Conservation (phyloP, 2,888 invertebrate genomes). For the Cryptocephalus primarius region DNA sequence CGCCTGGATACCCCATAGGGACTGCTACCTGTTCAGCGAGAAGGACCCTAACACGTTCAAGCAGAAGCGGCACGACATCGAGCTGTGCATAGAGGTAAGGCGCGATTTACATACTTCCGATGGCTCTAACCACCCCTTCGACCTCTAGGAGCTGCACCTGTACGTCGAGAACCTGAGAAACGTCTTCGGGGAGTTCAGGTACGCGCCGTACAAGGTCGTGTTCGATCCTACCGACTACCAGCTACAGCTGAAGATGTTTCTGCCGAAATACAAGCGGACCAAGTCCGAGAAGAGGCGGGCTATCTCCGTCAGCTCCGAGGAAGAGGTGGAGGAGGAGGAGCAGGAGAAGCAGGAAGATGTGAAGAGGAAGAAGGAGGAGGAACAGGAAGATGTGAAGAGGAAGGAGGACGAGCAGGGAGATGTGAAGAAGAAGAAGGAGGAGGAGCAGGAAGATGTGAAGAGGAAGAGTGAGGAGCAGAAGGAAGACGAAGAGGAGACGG, state of each 20-base stretch:
- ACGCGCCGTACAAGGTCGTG: slow-evolving; percentile 58
- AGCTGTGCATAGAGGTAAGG: slow-evolving; percentile 48
- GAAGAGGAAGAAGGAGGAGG: neutral
- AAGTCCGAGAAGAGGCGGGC: neutral
- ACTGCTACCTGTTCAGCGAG: slow-evolving; percentile 73
- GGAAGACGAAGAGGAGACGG: neutral
- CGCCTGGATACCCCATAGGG: slow-evolving; percentile 78
- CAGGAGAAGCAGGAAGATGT: neutral
- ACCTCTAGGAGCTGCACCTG: slow-evolving; percentile 56
- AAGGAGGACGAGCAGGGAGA: neutral
- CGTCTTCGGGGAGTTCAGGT: slow-evolving; percentile 61
- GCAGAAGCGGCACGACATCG: slow-evolving; percentile 47
- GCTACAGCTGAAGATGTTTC: slow-evolving; percentile 54
- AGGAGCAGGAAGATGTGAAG: neutral
- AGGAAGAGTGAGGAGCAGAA: neutral
- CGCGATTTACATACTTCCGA: no score
- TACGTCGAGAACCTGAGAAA: slow-evolving; percentile 63
- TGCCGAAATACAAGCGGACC: slow-evolving; percentile 35
- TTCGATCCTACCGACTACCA: slow-evolving; percentile 52
- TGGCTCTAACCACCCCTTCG: no score
- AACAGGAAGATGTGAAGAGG: neutral
- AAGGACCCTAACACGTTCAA: slow-evolving; percentile 59
- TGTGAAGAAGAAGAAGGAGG: slow-evolving; percentile 4
- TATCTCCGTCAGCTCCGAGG: neutral
- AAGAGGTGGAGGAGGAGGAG: slow-evolving; percentile 1